phyloP scores from a whole-genome alignment of 2,113 vertebrate genomes.

The Platycercus adscitus region DNA sequence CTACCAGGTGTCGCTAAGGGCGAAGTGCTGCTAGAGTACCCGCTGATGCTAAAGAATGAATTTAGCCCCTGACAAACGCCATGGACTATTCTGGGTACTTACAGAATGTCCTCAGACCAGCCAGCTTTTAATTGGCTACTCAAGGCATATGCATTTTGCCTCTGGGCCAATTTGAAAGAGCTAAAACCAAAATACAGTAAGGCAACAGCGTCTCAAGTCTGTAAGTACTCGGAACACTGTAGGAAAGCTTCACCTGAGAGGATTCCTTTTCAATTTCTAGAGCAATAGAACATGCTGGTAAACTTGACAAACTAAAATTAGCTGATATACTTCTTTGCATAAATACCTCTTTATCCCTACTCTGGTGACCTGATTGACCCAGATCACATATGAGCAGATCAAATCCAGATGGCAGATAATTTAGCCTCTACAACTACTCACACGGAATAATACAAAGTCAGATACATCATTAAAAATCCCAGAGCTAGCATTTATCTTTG shows the following conservation, averaged over 20 bases:
- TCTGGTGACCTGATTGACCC: background rate
- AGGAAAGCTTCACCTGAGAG: background rate
- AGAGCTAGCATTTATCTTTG: background rate
- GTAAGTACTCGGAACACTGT: background rate
- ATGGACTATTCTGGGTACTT: background rate
- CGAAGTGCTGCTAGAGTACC: background rate
- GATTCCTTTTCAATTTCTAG: background rate
- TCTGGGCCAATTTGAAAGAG: background rate
- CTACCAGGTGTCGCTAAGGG: background rate
- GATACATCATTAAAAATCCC: background rate
- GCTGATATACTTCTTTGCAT: background rate
- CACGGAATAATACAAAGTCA: background rate
- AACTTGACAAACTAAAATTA: background rate
- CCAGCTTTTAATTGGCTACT: background rate
- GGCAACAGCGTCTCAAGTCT: background rate
- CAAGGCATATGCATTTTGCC: accelerated
- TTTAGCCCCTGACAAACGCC: background rate
- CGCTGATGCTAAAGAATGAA: accelerated
- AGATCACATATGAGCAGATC: background rate
- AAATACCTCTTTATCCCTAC: background rate
- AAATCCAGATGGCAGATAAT: background rate
- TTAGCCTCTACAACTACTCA: background rate
- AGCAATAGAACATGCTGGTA: background rate
- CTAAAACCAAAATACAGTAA: background rate
- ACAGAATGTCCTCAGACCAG: background rate